Evolutionary conservation across 2,888 invertebrate species (phyloP), one percentile per base, ranked within the genome.

Genomic region (Hymenopus coronatus): DNA sequence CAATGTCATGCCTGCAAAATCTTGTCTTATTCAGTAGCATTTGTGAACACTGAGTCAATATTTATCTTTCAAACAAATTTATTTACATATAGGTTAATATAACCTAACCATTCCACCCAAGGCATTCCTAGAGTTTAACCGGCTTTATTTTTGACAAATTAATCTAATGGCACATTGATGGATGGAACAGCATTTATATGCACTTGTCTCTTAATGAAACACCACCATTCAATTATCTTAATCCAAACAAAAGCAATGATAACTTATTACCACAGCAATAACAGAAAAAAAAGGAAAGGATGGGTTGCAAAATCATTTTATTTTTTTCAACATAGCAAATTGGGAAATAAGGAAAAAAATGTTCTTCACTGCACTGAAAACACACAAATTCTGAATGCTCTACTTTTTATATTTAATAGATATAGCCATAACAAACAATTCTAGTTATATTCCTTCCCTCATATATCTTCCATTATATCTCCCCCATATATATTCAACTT

Each of bases 101-200:
- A 28, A 40, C n/a, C 85, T 85, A 46, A 85, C n/a, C n/a, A 40
- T 85, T 85, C 27, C n/a, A 28, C 70, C n/a, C 70, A 40, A 28
- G 46, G 46, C 46, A 85, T 85, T 85, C 40, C 28, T 27, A 87
- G 82, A 70, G 54, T 70, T 83, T 88, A 27, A 87, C 89, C 89
- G 89, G 89, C 87, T 89, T 89, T 89, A 89, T 89, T 89, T 40
- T 88, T 89, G 83, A 70, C 54, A 70, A 3, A 70, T 70, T 70
- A 25, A 82, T 82, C 82, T 30, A 85, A 27, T n/a, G 54, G 25
- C 25, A 25, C 54, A 54, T 20, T 85, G 40, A 85, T 85, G 85
- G 85, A n/a, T n/a, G 46, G 85, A 46, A 85, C 6, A 85, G 46
- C 33, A 85, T 27, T 33, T 85, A 20, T 83, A 25, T 83, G 28